phyloP scores from a whole-genome alignment of 2,888 invertebrate species.

The Thecocarcelia acutangulata region DNA sequence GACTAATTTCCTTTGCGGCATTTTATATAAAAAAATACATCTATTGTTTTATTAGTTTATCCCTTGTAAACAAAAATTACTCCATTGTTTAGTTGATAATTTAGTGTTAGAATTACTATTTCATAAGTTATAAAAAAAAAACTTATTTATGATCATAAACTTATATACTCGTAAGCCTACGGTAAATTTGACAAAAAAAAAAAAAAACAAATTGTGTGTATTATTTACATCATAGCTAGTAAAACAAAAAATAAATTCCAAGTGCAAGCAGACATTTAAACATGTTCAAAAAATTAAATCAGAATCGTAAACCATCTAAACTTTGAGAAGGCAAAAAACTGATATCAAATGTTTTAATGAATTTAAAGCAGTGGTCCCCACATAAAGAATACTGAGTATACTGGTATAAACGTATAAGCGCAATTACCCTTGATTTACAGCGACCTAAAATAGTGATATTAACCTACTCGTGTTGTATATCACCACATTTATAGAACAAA shows the following conservation, averaged over 20 bases:
- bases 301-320: not conserved
- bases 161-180: constrained; percentile 39
- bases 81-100: constrained; percentile 64
- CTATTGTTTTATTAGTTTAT: constrained; percentile 44
- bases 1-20: constrained; percentile 13
- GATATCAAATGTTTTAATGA: not conserved
- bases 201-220: constrained; percentile 44
- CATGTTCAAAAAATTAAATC: not conserved
- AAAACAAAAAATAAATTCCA: constrained; percentile 53
- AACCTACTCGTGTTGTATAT: too few species aligned
- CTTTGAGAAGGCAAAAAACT: constrained; percentile 5
- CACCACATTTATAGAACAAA: too few species aligned
- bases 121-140: constrained; percentile 21
- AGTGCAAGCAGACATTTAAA: constrained; percentile 21
- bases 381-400: too few species aligned
- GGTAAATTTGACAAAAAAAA: constrained; percentile 37
- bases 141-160: constrained; percentile 14
- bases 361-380: too few species aligned
- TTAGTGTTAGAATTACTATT: constrained; percentile 61
- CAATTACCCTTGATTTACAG: too few species aligned
- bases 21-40: constrained; percentile 21
- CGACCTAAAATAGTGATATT: too few species aligned
- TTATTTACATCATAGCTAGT: constrained; percentile 47
- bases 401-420: too few species aligned
- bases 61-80: constrained; percentile 42